phyloP scores from a whole-genome alignment of 2,113 vertebrate genomes.

The Otus sunia region DNA sequence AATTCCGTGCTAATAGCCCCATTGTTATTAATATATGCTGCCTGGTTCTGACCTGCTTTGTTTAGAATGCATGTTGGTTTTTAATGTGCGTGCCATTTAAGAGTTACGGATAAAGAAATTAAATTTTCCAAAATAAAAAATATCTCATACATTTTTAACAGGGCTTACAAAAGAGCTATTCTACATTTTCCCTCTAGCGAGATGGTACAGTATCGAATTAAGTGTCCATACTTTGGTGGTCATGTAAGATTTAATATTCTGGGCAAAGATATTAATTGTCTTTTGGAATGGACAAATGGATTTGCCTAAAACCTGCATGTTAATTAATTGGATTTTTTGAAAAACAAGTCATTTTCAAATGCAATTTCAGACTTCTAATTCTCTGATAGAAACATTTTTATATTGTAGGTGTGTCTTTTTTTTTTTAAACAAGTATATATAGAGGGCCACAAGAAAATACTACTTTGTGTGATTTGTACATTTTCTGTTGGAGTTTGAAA shows the following conservation, averaged over 20 bases:
- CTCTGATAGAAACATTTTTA: constrained; percentile 6
- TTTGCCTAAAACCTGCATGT: constrained; percentile 53
- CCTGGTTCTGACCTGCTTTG: constrained; percentile 28
- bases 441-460: background rate
- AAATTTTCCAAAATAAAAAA: constrained; percentile 30
- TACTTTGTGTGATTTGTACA: background rate
- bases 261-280: constrained; percentile 51
- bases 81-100: constrained; percentile 13
- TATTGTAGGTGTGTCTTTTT: background rate
- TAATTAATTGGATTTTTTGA: constrained; percentile 66
- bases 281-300: constrained; percentile 45
- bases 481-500: background rate
- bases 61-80: constrained; percentile 44
- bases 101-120: constrained; percentile 35
- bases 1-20: constrained; percentile 24
- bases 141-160: constrained; percentile 48
- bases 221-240: constrained; percentile 24
- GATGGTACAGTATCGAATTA: constrained; percentile 43
- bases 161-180: constrained; percentile 28
- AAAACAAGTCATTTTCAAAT: constrained; percentile 45
- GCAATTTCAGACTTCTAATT: background rate
- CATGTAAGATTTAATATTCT: constrained; percentile 35
- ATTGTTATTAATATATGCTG: constrained; percentile 48
- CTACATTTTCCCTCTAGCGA: constrained; percentile 40
- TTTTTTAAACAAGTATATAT: background rate